phyloP scores from a whole-genome alignment of 92 coral and sea anemone genomes.

The Paragorgia papillata region DNA sequence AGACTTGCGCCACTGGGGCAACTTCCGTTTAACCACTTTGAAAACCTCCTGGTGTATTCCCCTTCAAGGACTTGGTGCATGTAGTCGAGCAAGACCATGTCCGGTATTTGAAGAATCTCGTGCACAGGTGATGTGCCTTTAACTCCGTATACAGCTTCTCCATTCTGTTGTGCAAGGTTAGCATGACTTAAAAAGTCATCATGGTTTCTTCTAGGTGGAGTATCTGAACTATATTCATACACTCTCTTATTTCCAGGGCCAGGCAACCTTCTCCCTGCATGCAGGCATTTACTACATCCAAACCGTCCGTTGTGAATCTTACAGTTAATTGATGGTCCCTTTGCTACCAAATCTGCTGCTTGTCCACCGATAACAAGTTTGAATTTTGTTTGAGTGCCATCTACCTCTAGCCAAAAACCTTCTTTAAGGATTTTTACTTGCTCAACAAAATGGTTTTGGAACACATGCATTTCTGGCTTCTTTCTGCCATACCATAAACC shows the following conservation, averaged over 20 bases:
- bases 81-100: constrained; percentile 10
- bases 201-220: constrained; percentile 58
- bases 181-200: constrained; percentile 57
- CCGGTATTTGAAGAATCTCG: constrained; percentile 5
- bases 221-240: constrained; percentile 21
- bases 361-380: constrained; percentile 61
- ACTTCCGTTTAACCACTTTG: constrained; percentile 26
- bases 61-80: constrained; percentile 45
- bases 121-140: constrained; percentile 23
- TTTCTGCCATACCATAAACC: constrained; percentile 68
- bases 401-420: constrained; percentile 51
- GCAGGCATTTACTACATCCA: constrained; percentile 49
- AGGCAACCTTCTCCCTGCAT: constrained; percentile 63
- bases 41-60: constrained; percentile 10
- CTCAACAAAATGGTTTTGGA: constrained; percentile 57
- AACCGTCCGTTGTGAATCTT: constrained; percentile 57
- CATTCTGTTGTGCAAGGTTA: constrained; percentile 50
- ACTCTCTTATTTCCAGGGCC: constrained; percentile 62
- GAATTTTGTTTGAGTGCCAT: constrained; percentile 39
- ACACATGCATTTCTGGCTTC: constrained; percentile 62
- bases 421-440: constrained; percentile 48
- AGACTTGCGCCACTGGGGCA: constrained; percentile 40
- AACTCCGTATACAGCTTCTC: constrained; percentile 28
- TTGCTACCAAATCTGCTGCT: constrained; percentile 68
- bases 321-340: constrained; percentile 67